A percentile compares a stretch with the other conserved stretches of the same genome.
Evolutionary conservation across 2,888 invertebrate species (phyloP).

Genomic region (Carterocephalus palaemon): DNA sequence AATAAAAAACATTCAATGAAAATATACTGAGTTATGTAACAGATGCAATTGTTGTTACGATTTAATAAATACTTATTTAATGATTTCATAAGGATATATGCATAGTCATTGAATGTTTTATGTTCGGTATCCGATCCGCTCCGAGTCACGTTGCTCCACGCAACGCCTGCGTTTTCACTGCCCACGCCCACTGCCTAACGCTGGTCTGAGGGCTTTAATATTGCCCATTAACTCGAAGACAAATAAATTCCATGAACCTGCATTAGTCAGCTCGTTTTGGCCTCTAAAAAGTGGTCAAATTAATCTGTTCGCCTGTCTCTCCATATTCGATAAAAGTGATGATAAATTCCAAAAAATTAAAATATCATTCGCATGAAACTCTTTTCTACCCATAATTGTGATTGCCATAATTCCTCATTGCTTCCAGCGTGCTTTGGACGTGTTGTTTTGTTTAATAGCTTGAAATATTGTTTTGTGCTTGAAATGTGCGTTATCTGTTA

Average conservation of each 20-base stretch:
- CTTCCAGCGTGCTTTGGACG: conserved; percentile 1
- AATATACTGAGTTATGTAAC: too few relatives aligned
- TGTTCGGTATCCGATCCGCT: neutral
- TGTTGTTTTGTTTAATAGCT: neutral
- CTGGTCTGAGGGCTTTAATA: conserved; percentile 29
- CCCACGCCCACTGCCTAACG: conserved; percentile 35
- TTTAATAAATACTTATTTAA: too few relatives aligned
- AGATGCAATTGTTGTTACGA: too few relatives aligned
- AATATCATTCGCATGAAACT: conserved; percentile 1
- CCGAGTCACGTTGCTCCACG: conserved; percentile 25
- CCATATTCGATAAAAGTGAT: neutral
- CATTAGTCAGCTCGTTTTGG: too few relatives aligned
- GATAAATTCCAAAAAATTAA: neutral
- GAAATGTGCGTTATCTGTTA: neutral
- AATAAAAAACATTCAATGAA: too few relatives aligned
- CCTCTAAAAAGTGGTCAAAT: too few relatives aligned
- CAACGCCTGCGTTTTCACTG: conserved; percentile 36
- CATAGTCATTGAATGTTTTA: conserved; percentile 4
- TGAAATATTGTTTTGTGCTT: too few relatives aligned
- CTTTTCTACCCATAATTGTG: neutral
- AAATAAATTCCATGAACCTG: too few relatives aligned
- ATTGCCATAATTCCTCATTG: neutral
- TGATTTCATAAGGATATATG: too few relatives aligned
- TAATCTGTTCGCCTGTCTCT: neutral
- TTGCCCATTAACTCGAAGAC: conserved; percentile 18